Percentiles rank a stretch among this genome's conserved stretches.
These are phyloP conservation scores for Paedocypris sp. DNA, from an alignment of 2,113 vertebrate species.

Conservation along the genomic window DNA sequence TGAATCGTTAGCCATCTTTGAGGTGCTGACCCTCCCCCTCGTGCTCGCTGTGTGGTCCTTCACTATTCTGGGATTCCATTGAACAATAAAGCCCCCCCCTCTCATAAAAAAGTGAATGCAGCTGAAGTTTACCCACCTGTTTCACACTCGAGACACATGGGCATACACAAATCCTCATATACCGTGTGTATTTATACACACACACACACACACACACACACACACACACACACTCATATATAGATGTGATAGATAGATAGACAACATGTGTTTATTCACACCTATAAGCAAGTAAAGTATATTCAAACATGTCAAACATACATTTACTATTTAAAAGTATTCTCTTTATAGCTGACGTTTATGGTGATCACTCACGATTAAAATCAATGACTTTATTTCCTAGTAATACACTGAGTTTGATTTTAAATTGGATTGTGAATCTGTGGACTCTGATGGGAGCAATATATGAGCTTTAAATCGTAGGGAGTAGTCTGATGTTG, in stretches of 20 bases:
- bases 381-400: neutral
- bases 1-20: slow-evolving; percentile 89
- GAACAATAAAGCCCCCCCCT: slow-evolving; percentile 70
- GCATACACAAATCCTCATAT: slow-evolving; percentile 38
- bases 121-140: slow-evolving; percentile 80
- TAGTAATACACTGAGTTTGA: neutral
- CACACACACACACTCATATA: no score
- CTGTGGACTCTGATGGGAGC: neutral
- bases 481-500: slow-evolving; percentile 12
- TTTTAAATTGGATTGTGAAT: neutral
- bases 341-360: no score
- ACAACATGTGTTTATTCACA: no score
- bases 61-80: slow-evolving; percentile 93
- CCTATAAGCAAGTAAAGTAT: no score
- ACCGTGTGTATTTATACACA: no score
- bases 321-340: no score
- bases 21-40: slow-evolving; percentile 62
- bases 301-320: no score
- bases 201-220: neutral
- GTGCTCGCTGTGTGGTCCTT: slow-evolving; percentile 89
- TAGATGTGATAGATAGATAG: no score
- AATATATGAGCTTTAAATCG: neutral
- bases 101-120: slow-evolving; percentile 65
- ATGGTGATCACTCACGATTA: no score
- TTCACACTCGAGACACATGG: no score